phyloP scores from a whole-genome alignment of 1,140 invertebrate species.

The Apis dorsata region DNA sequence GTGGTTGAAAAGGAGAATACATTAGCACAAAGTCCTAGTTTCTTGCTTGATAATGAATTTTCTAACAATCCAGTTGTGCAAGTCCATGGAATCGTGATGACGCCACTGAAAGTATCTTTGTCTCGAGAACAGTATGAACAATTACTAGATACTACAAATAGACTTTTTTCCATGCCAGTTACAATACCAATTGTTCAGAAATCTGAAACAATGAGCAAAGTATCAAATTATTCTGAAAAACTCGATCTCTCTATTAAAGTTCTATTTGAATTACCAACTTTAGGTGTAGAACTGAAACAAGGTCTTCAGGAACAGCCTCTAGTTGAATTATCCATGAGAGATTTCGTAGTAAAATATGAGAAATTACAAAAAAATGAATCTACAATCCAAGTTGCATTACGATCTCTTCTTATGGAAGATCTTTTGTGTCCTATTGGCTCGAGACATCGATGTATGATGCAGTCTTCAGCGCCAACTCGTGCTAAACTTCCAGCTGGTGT shows the following conservation, averaged over 20 bases:
- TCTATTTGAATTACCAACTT: conserved; percentile 85
- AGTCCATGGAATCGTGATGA: conserved; percentile 90
- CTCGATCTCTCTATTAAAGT: conserved; percentile 80
- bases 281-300: conserved; percentile 87
- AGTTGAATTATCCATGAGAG: conserved; percentile 90
- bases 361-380: conserved; percentile 84
- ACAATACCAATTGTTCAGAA: conserved; percentile 60
- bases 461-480: conserved; percentile 83
- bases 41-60: conserved; percentile 73
- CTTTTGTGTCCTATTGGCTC: conserved; percentile 88
- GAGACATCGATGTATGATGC: conserved; percentile 89
- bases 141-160: conserved; percentile 87
- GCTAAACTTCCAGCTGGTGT: conserved; percentile 80
- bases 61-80: conserved; percentile 77
- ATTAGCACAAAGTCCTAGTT: conserved; percentile 71
- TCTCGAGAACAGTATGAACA: conserved; percentile 94
- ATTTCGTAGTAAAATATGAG: conserved; percentile 89
- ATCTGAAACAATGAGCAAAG: conserved; percentile 54
- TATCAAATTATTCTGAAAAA: conserved; percentile 70
- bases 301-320: conserved; percentile 85
- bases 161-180: conserved; percentile 73
- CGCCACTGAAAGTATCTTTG: conserved; percentile 90
- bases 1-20: conserved; percentile 79
- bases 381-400: conserved; percentile 87
- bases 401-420: conserved; percentile 93